These are phyloP conservation scores for Uropetala carovei DNA, from an alignment of 2,888 invertebrate species.

Conservation along the genomic window DNA sequence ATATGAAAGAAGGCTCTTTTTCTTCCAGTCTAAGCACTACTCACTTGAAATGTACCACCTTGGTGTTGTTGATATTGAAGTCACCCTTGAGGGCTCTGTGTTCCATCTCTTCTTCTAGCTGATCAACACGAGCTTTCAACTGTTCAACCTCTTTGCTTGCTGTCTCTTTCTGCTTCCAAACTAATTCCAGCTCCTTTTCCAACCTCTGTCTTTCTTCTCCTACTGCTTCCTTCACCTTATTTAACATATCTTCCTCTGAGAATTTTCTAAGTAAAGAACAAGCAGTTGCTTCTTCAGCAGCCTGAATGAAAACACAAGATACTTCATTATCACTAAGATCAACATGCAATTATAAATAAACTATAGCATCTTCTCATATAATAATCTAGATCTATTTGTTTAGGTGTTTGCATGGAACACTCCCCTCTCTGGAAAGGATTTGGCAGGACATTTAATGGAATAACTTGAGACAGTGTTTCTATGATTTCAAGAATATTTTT, in stretches of 20 bases:
- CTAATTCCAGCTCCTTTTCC: slow-evolving; percentile 75
- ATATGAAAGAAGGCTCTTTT: too few species aligned
- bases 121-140: slow-evolving; percentile 75
- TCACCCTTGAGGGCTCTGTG: slow-evolving; percentile 79
- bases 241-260: slow-evolving; percentile 79
- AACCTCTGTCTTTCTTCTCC: slow-evolving; percentile 73
- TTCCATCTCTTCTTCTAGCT: slow-evolving; percentile 83
- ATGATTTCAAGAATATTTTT: too few species aligned
- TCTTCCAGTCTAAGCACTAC: slow-evolving; percentile 46
- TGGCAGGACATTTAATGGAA: too few species aligned
- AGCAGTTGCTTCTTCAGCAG: slow-evolving; percentile 73
- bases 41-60: slow-evolving; percentile 73
- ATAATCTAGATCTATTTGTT: too few species aligned
- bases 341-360: not conserved
- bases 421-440: too few species aligned
- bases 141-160: slow-evolving; percentile 66
- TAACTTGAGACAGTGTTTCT: too few species aligned
- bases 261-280: slow-evolving; percentile 79
- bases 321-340: not conserved
- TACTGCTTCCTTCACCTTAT: slow-evolving; percentile 77
- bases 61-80: slow-evolving; percentile 74
- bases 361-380: too few species aligned
- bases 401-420: too few species aligned
- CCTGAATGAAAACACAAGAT: slow-evolving; percentile 67
- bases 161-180: slow-evolving; percentile 73